Percentiles rank a stretch among this genome's conserved stretches.
Evolutionary conservation across 2,113 vertebrate genomes (phyloP).

Genomic region (Serilophus lunatus): DNA sequence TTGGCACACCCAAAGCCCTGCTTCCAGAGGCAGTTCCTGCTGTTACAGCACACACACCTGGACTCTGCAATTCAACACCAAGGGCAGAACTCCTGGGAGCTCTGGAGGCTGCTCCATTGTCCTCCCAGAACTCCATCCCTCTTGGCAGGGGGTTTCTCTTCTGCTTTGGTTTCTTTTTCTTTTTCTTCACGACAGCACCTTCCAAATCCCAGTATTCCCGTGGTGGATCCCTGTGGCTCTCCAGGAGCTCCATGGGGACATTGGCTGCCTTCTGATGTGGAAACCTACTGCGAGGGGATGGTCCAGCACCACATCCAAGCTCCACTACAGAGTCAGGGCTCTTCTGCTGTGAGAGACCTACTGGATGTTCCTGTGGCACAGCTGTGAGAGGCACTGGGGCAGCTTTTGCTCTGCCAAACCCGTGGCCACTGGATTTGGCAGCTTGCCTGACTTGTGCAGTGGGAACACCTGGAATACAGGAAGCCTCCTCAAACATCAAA

Average conservation of each 20-base stretch:
- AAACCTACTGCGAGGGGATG: slow-evolving; percentile 12
- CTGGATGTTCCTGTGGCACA: slow-evolving; percentile 26
- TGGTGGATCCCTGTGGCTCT: slow-evolving; percentile 8
- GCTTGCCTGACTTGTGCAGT: slow-evolving; percentile 59
- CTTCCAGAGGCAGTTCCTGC: background rate
- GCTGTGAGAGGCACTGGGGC: slow-evolving; percentile 6
- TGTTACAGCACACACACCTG: background rate
- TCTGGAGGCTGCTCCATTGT: background rate
- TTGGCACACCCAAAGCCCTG: background rate
- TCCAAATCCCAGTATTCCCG: slow-evolving; percentile 67
- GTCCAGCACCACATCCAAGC: background rate
- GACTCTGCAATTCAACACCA: background rate
- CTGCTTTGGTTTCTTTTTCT: slow-evolving; percentile 76
- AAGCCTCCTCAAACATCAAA: slow-evolving; percentile 72
- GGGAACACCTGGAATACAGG: slow-evolving; percentile 76
- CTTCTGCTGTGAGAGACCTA: slow-evolving; percentile 50
- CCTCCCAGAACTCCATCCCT: slow-evolving; percentile 43
- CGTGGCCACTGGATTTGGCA: slow-evolving; percentile 61
- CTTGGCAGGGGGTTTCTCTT: slow-evolving; percentile 59
- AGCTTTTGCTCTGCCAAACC: slow-evolving; percentile 57
- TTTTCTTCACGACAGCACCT: slow-evolving; percentile 61
- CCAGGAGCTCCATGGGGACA: background rate
- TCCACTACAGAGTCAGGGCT: slow-evolving; percentile 32
- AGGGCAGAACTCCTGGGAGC: background rate
- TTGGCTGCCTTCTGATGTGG: background rate